phyloP scores from a whole-genome alignment of 2,797 vertebrate genomes.

The Lepus townsendii region DNA sequence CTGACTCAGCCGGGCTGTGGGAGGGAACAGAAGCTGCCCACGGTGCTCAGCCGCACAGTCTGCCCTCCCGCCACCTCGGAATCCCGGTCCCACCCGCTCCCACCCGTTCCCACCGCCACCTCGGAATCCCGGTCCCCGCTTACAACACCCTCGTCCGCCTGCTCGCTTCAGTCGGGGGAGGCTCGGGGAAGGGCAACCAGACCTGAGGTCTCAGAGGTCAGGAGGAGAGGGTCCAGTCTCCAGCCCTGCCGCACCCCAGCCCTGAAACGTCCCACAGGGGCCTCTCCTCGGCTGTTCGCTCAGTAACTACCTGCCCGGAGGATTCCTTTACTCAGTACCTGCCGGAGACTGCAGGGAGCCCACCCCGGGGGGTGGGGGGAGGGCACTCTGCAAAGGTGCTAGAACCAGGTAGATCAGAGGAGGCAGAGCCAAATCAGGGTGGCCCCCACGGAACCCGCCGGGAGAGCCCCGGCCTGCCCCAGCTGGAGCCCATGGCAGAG shows the following conservation, averaged over 20 bases:
- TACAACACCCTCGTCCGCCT: background rate
- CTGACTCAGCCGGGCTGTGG: background rate
- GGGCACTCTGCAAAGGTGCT: background rate
- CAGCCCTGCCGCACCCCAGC: background rate
- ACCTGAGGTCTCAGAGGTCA: background rate
- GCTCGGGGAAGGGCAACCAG: too few species aligned
- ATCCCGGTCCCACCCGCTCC: too few species aligned
- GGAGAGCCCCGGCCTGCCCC: constrained; percentile 1
- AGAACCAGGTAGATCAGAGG: background rate
- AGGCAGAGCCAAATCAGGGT: constrained; percentile 32
- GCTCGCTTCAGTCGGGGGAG: background rate
- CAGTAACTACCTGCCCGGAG: constrained; percentile 45
- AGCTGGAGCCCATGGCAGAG: too few species aligned
- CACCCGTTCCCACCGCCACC: too few species aligned
- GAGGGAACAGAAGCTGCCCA: background rate
- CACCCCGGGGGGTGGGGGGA: background rate
- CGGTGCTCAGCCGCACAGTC: background rate
- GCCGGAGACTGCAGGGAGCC: constrained; percentile 35
- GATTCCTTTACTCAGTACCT: background rate
- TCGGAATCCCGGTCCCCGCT: background rate
- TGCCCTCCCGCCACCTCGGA: background rate
- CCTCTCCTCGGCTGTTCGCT: constrained; percentile 55
- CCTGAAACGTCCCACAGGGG: background rate
- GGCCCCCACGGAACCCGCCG: background rate
- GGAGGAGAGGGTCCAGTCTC: background rate